A percentile compares a stretch with the other conserved stretches of the same genome.
phyloP scores from a whole-genome alignment of 2,888 invertebrate species.

The Synergus japonicus region DNA sequence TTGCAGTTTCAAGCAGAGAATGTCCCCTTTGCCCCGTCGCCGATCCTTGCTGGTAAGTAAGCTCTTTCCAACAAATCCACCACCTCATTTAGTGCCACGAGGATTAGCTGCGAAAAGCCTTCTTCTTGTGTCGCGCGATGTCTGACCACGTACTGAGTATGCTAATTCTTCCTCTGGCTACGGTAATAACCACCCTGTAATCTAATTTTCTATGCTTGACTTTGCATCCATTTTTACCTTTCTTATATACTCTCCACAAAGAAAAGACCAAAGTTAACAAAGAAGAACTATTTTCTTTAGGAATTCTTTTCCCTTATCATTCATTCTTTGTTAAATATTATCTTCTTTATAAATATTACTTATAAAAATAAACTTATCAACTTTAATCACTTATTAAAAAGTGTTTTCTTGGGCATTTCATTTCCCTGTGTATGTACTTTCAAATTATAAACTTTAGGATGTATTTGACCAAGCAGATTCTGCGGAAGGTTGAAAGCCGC shows the following conservation, averaged over 20 bases:
- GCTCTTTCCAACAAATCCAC: constrained; percentile 77
- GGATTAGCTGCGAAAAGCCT: constrained; percentile 73
- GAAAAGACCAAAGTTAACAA: neutral
- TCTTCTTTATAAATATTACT: no score
- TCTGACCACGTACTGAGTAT: constrained; percentile 73
- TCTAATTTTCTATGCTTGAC: constrained; percentile 49
- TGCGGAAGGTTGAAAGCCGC: constrained; percentile 75
- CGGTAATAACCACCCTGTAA: constrained; percentile 60
- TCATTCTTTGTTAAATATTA: neutral
- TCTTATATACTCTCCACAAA: neutral
- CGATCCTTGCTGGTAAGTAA: constrained; percentile 63
- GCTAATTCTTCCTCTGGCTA: constrained; percentile 66
- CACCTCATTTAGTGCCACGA: constrained; percentile 74
- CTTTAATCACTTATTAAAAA: constrained; percentile 15
- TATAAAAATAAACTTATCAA: no score
- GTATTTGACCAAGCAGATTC: constrained; percentile 49
- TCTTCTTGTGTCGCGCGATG: constrained; percentile 71
- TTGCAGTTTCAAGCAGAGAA: constrained; percentile 65
- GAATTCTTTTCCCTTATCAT: no score
- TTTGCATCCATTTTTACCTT: neutral
- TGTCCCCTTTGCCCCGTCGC: constrained; percentile 46
- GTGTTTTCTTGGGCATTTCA: neutral
- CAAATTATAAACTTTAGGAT: constrained; percentile 11
- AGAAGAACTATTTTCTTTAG: neutral
- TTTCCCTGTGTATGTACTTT: neutral